Evolutionary conservation across 35 echinoderm and acorn worm genomes (phyloP), one percentile per base, ranked within the genome.

Genomic region (Hemicentrotus pulcherrimus): DNA sequence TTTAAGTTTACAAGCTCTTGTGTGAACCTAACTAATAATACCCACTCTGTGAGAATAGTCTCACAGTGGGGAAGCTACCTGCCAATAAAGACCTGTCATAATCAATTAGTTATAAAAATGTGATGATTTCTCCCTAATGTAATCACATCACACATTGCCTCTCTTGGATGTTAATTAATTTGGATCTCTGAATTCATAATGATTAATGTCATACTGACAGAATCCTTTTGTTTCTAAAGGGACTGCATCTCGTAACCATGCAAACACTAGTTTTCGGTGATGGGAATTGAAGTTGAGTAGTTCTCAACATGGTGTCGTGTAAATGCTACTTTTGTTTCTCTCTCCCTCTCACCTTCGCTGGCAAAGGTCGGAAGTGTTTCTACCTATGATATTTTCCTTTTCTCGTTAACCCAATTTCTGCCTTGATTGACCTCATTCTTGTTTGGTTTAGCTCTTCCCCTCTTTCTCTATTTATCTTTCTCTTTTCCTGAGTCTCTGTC

Each of bases 361-460:
- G 50, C 6, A 78, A n/a, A 78, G 65, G 65, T 78, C 65, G 24
- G 65, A 78, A 78, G 65, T 28, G 65, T 22, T 7, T 8, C 19
- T 78, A 28, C n/a, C 65, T 7, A n/a, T n/a, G 65, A 22, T 78
- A 22, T 78, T 78, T 78, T 78, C 24, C 65, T 78, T 78, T 28
- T 28, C 65, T 78, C 65, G 65, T 78, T 78, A 78, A 78, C 65
- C 65, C 65, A 78, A 78, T 78, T 78, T n/a, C 19, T 78, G 65
- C 65, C 24, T 78, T 78, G 65, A 78, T 78, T 78, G 65, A 78
- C 65, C 65, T 78, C 65, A 78, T 78, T 78, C 24, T n/a, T 78
- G 19, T 28, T 78, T 78, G 19, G 65, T 78, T 78, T 78, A 5
- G 19, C 22, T 78, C 22, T 78, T 6, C 4, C 65, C 7, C 18